Base-by-base conservation (phyloP, 2,888 invertebrate genomes). In the Polylopha cassiicola region DNA sequence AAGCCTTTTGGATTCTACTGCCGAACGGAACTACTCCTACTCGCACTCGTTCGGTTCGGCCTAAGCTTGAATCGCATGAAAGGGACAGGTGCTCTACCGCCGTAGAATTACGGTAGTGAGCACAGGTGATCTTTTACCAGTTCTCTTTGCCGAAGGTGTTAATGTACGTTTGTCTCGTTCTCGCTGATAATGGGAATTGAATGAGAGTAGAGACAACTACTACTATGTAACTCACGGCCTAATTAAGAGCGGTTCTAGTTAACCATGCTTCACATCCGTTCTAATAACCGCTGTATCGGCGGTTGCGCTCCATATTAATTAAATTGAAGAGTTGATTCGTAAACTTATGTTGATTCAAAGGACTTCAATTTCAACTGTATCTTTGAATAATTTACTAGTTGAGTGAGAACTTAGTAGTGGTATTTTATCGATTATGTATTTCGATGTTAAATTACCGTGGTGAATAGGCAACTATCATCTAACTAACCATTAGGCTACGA, bases 71-170 rank as follows among this genome's bases (percentile, higher is more conserved):
- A 80, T 66, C 61, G 79, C 69, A 77, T 64, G 86, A 86, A 81
- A 85, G 84, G 82, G 86, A 86, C 84, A 81, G 85, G 80, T 82
- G 84, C 77, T 76, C 70, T 79, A 80, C 77, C 73, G 74, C 62
- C 63, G 72, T 76, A 75, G 73, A 80, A 84, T 86, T 84, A 81
- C 85, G 73, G 86, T 84, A 85, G 86, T 85, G 80, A 86, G 77
- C 86, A 86, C 81, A 82, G 82, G 81, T 85, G 86, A 86, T 82
- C 86, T 85, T 86, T 82, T 74, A 76, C 65, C 66, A 76, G 78
- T 78, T 73, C 73, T 73, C 69, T 53, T 58, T 46, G 62, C 61
- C 61, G 71, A 58, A 75, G 72, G 77, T 75, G 74, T 69, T 68
- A 76, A 77, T 75, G 52, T 81, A 79, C 68, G 71, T 44, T 61